These are phyloP conservation scores for Actinia equina DNA, from an alignment of 64 coral and sea anemone species.

Conservation along the genomic window DNA sequence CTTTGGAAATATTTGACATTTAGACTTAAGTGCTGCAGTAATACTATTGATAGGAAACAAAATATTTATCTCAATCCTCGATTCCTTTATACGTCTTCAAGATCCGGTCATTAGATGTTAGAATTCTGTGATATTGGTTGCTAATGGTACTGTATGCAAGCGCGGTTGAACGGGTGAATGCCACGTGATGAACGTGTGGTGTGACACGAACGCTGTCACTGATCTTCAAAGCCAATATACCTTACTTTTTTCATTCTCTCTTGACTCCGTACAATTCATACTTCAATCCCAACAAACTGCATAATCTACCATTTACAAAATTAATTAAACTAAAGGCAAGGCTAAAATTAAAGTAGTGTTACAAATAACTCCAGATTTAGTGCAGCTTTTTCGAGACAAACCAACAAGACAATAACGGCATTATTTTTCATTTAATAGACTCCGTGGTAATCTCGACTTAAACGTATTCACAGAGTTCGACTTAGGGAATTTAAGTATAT, in stretches of 20 bases:
- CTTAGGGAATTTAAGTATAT: too few species aligned
- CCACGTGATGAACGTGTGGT: too few species aligned
- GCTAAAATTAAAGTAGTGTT: neutral
- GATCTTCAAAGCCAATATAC: too few species aligned
- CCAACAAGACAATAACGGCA: neutral
- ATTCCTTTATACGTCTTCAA: neutral
- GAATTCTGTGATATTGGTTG: neutral
- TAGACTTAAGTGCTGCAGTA: neutral
- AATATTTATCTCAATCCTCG: constrained; percentile 12
- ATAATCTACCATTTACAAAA: neutral
- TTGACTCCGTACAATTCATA: neutral
- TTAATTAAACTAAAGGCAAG: neutral
- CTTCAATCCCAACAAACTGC: neutral
- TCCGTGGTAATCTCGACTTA: constrained; percentile 2
- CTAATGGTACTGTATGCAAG: neutral
- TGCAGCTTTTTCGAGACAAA: neutral
- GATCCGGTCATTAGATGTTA: constrained; percentile 13
- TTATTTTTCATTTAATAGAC: neutral
- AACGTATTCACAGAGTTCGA: neutral
- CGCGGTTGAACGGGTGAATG: too few species aligned
- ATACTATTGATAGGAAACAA: neutral
- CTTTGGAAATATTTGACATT: neutral
- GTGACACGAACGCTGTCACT: too few species aligned
- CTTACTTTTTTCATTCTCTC: neutral
- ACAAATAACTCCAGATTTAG: neutral